Evolutionary conservation across 2,797 vertebrate species (phyloP).

Genomic region (Pteropus rufus): DNA sequence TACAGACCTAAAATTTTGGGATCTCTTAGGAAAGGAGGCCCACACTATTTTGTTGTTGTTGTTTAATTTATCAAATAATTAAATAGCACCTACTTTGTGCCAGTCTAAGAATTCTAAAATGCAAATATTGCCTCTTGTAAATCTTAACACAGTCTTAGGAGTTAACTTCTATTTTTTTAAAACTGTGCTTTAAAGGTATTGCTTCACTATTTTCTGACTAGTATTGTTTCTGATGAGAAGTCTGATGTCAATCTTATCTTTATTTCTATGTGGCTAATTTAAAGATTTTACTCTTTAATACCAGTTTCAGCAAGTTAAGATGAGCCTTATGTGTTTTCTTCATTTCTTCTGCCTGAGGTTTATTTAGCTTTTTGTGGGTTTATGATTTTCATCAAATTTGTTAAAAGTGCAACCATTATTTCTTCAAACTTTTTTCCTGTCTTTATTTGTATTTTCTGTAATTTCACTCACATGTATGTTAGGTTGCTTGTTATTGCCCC

Average conservation of each 20-base stretch:
- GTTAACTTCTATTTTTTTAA: background rate
- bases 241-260: background rate
- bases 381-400: slow-evolving; percentile 1
- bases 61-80: background rate
- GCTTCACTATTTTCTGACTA: background rate
- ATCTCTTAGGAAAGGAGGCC: background rate
- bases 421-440: background rate
- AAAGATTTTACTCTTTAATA: background rate
- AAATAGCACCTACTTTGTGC: background rate
- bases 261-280: background rate
- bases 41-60: background rate
- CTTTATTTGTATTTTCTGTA: background rate
- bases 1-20: background rate
- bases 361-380: background rate
- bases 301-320: background rate
- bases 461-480: background rate
- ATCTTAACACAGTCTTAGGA: background rate
- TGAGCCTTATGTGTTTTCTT: background rate
- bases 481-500: background rate
- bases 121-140: background rate
- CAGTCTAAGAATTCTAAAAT: background rate
- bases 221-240: background rate
- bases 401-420: slow-evolving; percentile 17
- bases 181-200: background rate
- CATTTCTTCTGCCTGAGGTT: background rate